Evolutionary conservation across 2,888 invertebrate species (phyloP), one percentile per base, ranked within the genome.

Genomic region (Ecliptopera silaceata): DNA sequence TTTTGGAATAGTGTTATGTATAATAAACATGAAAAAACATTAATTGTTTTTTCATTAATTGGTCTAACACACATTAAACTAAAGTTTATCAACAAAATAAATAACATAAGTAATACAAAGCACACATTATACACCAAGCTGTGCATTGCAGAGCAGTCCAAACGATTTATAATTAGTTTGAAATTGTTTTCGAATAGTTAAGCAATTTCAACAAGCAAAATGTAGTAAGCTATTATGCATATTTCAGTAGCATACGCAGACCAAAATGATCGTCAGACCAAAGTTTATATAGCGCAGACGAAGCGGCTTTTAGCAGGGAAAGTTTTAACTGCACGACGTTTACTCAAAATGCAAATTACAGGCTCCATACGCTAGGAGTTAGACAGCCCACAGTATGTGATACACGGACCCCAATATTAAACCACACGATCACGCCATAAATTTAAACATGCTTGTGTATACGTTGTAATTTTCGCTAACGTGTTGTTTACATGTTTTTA

Each of bases 301-400:
- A 71, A 75, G 76, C 65, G 76, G 81, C 82, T 80, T 85, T 84
- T 80, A 84, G 79, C 77, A 61, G 79, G 57, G 59, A 84, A 87
- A 87, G 85, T 87, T 88, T 86, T 84, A 86, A 86, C 84, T 84
- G 82, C 79, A 79, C 71, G 69, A 69, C 85, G 85, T 88, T 86
- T 84, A 86, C 86, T 85, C 82, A 86, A 86, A 86, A 87, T 88
- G 86, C 86, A 88, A 88, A 88, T 88, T 88, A 86, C 84, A 79
- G 80, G 83, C 78, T 84, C 77, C 78, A 82, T 84, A 83, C 71
- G 74, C 73, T 75, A 62, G 75, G 77, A 75, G 77, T 76, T 76
- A 78, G 78, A 75, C 77, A 74, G 78, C 79, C 77, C 79, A 66
- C 78, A 77, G 79, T 77, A 82, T 84, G 86, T 83, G 84, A 86